A percentile compares a stretch with the other conserved stretches of the same genome.
Evolutionary conservation across 2,113 vertebrate genomes (phyloP).

Genomic region (Proteles cristata): DNA sequence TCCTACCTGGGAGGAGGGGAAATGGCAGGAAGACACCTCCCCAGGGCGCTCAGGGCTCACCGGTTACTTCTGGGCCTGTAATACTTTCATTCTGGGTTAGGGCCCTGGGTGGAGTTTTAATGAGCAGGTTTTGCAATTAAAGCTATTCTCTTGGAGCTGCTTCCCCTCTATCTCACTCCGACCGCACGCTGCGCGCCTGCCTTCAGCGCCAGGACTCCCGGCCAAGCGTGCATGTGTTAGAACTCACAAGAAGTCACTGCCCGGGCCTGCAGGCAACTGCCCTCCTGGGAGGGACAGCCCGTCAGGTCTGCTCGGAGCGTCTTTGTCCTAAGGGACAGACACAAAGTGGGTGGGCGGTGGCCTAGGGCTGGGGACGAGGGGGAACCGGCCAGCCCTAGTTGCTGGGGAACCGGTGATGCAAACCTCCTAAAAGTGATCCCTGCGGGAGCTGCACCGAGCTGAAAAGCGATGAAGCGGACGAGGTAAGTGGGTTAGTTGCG

Average conservation of each 20-base stretch:
- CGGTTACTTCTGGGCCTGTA: background rate
- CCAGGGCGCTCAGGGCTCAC: background rate
- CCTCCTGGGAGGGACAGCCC: background rate
- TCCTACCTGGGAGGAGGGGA: too few relatives aligned
- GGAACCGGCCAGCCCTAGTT: background rate
- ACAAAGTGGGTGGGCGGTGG: background rate
- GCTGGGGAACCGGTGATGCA: too few relatives aligned
- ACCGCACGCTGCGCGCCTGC: background rate
- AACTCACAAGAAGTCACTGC: fast-evolving
- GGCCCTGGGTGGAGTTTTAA: background rate
- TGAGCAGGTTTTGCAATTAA: background rate
- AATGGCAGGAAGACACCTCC: background rate
- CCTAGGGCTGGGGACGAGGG: background rate
- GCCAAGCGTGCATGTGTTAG: too few relatives aligned
- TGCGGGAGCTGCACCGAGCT: fast-evolving
- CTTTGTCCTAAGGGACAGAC: background rate
- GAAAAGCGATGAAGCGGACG: background rate
- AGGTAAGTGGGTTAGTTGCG: too few relatives aligned
- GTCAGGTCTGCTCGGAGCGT: fast-evolving
- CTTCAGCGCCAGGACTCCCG: fast-evolving
- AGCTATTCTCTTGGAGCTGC: background rate
- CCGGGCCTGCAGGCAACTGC: background rate
- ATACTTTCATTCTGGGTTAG: background rate
- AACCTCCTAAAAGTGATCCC: fast-evolving
- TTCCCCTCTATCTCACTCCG: fast-evolving